phyloP scores from a whole-genome alignment of 1,140 invertebrate genomes.

The Pissodes strobi region DNA sequence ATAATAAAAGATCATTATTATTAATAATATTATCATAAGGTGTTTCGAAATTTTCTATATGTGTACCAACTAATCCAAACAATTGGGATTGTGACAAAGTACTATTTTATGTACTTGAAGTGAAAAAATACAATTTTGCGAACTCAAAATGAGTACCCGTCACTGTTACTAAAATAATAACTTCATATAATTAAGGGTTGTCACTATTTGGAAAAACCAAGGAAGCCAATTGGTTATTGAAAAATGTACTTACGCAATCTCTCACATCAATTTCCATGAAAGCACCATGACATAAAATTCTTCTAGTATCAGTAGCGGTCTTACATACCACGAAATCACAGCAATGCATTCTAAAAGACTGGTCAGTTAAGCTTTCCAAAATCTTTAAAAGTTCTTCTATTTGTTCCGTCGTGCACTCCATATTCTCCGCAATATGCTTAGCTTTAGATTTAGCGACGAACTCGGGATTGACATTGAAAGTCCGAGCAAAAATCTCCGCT shows the following conservation, averaged over 20 bases:
- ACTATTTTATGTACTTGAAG: too few species aligned
- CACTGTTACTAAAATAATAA: too few species aligned
- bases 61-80: too few species aligned
- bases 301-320: slow-evolving; percentile 36
- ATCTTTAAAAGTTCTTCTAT: slow-evolving; percentile 40
- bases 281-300: slow-evolving; percentile 40
- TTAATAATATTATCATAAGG: too few species aligned
- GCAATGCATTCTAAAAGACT: slow-evolving; percentile 36
- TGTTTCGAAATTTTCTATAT: too few species aligned
- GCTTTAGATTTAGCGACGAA: slow-evolving; percentile 42
- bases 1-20: too few species aligned
- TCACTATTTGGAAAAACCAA: not conserved
- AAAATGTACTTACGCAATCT: slow-evolving; percentile 9
- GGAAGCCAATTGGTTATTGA: not conserved
- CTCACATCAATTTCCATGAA: slow-evolving; percentile 13
- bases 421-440: slow-evolving; percentile 39
- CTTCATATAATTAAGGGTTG: too few species aligned
- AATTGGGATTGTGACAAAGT: too few species aligned
- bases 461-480: slow-evolving; percentile 27
- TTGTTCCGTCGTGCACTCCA: slow-evolving; percentile 33
- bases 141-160: too few species aligned
- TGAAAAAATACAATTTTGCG: too few species aligned
- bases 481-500: slow-evolving; percentile 45
- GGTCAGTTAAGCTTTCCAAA: slow-evolving; percentile 38
- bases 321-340: slow-evolving; percentile 40